A percentile compares a stretch with the other conserved stretches of the same genome.
phyloP scores from a whole-genome alignment of 2,888 invertebrate genomes.

The Tetrapedia diversipes region DNA sequence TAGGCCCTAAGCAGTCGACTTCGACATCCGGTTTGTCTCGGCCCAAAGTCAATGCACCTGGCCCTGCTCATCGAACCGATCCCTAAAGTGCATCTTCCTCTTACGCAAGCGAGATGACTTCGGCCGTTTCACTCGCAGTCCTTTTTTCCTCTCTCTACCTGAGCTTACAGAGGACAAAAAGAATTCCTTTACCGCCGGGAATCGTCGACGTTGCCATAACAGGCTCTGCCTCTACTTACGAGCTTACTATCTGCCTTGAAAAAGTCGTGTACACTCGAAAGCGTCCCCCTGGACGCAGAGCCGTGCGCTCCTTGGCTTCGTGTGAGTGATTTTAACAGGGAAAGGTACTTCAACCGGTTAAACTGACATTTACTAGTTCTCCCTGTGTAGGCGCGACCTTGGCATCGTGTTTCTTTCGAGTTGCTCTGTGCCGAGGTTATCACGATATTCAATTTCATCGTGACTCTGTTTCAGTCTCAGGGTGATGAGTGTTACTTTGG shows the following conservation, averaged over 20 bases:
- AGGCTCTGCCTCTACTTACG: conserved; percentile 12
- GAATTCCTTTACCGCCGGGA: conserved; percentile 29
- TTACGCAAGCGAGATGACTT: conserved; percentile 57
- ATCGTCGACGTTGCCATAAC: conserved; percentile 36
- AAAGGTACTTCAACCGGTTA: conserved; percentile 60
- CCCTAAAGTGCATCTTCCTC: conserved; percentile 59
- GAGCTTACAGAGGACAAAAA: conserved; percentile 40
- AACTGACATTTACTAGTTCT: conserved; percentile 57
- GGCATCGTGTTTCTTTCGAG: conserved; percentile 59
- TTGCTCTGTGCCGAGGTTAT: conserved; percentile 63
- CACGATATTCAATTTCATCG: conserved; percentile 56
- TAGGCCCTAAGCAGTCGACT: conserved; percentile 63
- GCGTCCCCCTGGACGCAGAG: conserved; percentile 14
- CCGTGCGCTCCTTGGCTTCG: conserved; percentile 5
- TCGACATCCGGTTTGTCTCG: conserved; percentile 72
- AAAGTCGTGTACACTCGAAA: conserved; percentile 18
- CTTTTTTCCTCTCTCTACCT: conserved; percentile 29
- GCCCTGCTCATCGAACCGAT: conserved; percentile 59
- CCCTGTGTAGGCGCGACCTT: conserved; percentile 50
- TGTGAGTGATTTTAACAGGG: conserved; percentile 51
- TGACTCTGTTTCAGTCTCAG: conserved; percentile 13
- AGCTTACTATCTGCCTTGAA: conserved; percentile 23
- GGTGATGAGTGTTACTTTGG: conserved; percentile 8
- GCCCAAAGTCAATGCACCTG: conserved; percentile 74
- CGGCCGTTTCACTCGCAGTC: conserved; percentile 26